These are phyloP conservation scores for Drosophila ironensis DNA, from an alignment of 1,140 invertebrate genomes.

Conservation along the genomic window DNA sequence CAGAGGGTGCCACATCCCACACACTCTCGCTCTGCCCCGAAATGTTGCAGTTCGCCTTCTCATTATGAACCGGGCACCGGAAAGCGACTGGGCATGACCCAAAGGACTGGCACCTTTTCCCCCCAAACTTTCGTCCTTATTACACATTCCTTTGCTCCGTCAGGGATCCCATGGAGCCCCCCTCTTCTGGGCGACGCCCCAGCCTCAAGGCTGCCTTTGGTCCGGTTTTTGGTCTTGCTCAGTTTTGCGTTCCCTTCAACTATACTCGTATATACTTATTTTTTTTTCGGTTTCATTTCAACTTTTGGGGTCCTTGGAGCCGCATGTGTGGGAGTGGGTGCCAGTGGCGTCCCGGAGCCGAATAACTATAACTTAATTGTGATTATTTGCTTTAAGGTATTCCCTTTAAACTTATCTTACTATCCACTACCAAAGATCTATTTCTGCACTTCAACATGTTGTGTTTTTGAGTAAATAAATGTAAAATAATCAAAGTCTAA, in stretches of 20 bases:
- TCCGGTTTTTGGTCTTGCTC: slow-evolving; percentile 36
- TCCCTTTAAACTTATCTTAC: no score
- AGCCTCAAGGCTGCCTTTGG: slow-evolving; percentile 29
- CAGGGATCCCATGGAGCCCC: neutral
- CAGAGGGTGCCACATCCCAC: neutral
- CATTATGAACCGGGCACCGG: slow-evolving; percentile 61
- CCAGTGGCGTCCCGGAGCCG: no score
- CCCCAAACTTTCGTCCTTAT: slow-evolving; percentile 58
- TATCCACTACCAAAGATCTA: no score
- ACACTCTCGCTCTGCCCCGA: neutral
- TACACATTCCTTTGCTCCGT: slow-evolving; percentile 53
- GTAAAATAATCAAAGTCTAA: no score
- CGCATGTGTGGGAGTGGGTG: slow-evolving; percentile 7
- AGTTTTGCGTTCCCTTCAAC: slow-evolving; percentile 4
- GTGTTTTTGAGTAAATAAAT: no score
- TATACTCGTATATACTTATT: neutral
- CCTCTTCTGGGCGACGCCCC: neutral
- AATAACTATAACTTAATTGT: no score
- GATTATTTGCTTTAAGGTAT: no score
- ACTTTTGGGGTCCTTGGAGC: slow-evolving; percentile 43
- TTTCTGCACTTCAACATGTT: no score
- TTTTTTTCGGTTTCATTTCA: slow-evolving; percentile 31
- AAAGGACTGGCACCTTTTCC: slow-evolving; percentile 66
- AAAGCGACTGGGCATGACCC: slow-evolving; percentile 67
- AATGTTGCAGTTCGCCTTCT: slow-evolving; percentile 50